A percentile compares a stretch with the other conserved stretches of the same genome.
phyloP scores from a whole-genome alignment of 2,797 vertebrate species.

The Helicolenus hilgendorfi region DNA sequence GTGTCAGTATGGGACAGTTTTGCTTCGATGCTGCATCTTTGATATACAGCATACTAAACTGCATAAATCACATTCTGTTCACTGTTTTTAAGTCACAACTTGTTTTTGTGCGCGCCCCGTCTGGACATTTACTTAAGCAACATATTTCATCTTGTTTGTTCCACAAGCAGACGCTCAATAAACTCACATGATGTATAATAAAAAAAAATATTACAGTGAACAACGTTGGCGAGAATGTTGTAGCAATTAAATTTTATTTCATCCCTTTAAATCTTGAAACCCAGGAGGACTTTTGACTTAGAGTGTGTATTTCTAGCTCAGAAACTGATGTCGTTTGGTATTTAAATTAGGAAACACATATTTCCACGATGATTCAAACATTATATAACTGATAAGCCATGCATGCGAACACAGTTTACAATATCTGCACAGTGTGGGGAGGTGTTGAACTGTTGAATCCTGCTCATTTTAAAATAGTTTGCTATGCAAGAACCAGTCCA shows the following conservation, averaged over 20 bases:
- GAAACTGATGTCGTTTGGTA: not conserved
- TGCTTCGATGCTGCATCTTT: not conserved
- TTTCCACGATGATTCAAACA: not conserved
- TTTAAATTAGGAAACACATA: not conserved
- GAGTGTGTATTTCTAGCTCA: not conserved
- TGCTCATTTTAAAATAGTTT: conserved; percentile 13
- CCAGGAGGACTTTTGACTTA: not conserved
- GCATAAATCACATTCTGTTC: not conserved
- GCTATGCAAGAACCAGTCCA: not conserved
- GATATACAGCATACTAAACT: not conserved
- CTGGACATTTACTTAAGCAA: conserved; percentile 21
- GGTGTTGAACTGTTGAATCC: not conserved
- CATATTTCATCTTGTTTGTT: conserved; percentile 5
- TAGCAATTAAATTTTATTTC: conserved; percentile 19
- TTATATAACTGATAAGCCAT: not conserved
- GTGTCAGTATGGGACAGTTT: not conserved
- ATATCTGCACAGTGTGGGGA: not conserved
- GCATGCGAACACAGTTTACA: not conserved
- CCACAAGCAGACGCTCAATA: not conserved
- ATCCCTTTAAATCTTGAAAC: conserved; percentile 35
- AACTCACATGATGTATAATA: not conserved
- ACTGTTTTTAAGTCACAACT: not conserved
- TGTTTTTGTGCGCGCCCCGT: not conserved
- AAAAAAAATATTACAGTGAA: not conserved
- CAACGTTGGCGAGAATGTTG: not conserved